Conservation (phyloP, 1,140 invertebrate genomes). For the Drosophila triauraria region DNA sequence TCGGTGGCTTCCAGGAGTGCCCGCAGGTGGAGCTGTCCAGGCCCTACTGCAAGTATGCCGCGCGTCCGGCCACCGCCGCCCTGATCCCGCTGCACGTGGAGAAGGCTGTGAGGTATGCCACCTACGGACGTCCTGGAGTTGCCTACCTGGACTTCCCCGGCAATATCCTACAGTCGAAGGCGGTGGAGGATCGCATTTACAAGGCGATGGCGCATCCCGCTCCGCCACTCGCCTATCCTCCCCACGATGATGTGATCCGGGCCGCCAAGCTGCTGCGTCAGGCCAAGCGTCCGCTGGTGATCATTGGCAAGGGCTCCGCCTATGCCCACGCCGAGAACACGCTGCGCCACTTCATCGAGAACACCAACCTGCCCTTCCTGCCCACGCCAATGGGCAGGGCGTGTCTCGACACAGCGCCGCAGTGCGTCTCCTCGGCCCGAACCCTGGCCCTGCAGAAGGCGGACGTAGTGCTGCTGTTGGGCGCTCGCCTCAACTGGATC, state of each 20-base stretch:
- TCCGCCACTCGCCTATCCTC: conserved; percentile 90
- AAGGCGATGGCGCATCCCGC: conserved; percentile 84
- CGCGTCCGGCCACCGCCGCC: conserved; percentile 91
- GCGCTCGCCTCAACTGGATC: conserved; percentile 98
- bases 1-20: conserved; percentile 98
- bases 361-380: conserved; percentile 93
- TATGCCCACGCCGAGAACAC: conserved; percentile 92
- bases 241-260: conserved; percentile 88
- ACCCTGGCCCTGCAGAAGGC: conserved; percentile 94
- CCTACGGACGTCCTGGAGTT: conserved; percentile 95
- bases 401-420: conserved; percentile 92
- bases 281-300: conserved; percentile 93
- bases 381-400: conserved; percentile 98
- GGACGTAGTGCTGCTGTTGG: conserved; percentile 95
- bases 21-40: conserved; percentile 94
- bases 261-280: conserved; percentile 89
- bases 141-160: conserved; percentile 96
- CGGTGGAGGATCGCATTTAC: conserved; percentile 81
- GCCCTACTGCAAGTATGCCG: conserved; percentile 95
- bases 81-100: conserved; percentile 96
- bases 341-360: conserved; percentile 89
- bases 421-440: conserved; percentile 93
- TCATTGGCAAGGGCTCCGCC: conserved; percentile 97
- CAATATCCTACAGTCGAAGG: conserved; percentile 89
- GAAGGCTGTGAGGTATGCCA: conserved; percentile 94